Evolutionary conservation across 1,140 invertebrate genomes (phyloP).

Genomic region (Semibalanus balanoides): DNA sequence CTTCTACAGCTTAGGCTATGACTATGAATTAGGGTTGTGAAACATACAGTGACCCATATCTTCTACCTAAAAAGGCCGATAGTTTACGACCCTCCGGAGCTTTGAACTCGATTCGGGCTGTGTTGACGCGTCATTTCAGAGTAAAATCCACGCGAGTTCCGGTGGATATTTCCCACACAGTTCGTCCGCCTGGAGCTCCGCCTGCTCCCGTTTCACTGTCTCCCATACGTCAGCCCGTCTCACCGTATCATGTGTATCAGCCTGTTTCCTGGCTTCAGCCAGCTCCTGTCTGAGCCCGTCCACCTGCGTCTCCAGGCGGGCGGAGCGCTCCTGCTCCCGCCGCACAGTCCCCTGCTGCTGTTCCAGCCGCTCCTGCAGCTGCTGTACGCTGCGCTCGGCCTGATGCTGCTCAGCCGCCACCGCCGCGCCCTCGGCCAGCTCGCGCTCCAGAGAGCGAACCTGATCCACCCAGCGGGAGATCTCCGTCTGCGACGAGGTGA

Average conservation of each 20-base stretch:
- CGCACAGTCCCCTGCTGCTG: not conserved
- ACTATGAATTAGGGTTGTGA: no score
- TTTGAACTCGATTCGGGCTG: no score
- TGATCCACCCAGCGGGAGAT: not conserved
- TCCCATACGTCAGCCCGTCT: no score
- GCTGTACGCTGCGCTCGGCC: constrained; percentile 9
- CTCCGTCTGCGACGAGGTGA: not conserved
- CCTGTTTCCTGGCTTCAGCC: constrained; percentile 4
- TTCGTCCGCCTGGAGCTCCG: no score
- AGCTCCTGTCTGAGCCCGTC: constrained; percentile 13
- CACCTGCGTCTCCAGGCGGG: constrained; percentile 13
- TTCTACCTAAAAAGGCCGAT: no score
- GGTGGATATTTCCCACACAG: no score
- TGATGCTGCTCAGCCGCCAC: constrained; percentile 12
- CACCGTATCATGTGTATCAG: not conserved
- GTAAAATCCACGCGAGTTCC: no score
- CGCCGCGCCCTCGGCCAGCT: constrained; percentile 16
- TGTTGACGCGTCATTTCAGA: no score
- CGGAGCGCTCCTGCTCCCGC: not conserved
- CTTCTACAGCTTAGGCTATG: no score
- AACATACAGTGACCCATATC: no score
- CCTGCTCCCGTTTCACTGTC: no score
- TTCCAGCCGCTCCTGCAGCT: constrained; percentile 10
- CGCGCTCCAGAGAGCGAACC: constrained; percentile 10
- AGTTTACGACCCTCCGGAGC: no score